phyloP scores from a whole-genome alignment of 1,140 invertebrate genomes.

The Hydropsyche tenuis region DNA sequence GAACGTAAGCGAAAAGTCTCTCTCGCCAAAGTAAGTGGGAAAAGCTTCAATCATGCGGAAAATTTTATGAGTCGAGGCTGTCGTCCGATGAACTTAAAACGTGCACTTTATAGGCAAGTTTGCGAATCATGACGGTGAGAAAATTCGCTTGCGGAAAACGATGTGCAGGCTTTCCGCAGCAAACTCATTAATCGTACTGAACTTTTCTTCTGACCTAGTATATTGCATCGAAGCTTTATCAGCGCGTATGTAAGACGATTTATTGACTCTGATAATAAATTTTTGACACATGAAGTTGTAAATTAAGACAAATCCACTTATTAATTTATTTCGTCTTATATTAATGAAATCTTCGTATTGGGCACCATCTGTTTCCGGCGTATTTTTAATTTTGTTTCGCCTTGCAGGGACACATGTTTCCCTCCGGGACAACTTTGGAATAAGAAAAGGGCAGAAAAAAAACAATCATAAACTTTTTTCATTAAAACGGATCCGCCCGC shows the following conservation, averaged over 20 bases:
- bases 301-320: too few relatives aligned
- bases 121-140: conserved; percentile 23
- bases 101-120: conserved; percentile 39
- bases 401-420: conserved; percentile 37
- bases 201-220: background rate
- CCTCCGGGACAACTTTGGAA: conserved; percentile 29
- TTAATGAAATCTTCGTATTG: conserved; percentile 20
- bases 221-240: too few relatives aligned
- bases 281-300: too few relatives aligned
- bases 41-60: conserved; percentile 39
- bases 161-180: conserved; percentile 1
- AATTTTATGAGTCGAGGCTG: conserved; percentile 37
- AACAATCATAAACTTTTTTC: conserved; percentile 40
- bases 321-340: too few relatives aligned
- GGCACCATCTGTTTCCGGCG: conserved; percentile 35
- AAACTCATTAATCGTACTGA: background rate
- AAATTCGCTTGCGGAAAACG: conserved; percentile 18
- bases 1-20: conserved; percentile 3
- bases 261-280: too few relatives aligned
- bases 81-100: conserved; percentile 40
- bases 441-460: conserved; percentile 23
- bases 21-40: conserved; percentile 34
- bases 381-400: conserved; percentile 41
- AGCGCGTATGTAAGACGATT: too few relatives aligned
- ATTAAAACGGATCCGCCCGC: conserved; percentile 34